Conservation (phyloP, 2,797 vertebrate genomes). For the Tragopan temminckii region DNA sequence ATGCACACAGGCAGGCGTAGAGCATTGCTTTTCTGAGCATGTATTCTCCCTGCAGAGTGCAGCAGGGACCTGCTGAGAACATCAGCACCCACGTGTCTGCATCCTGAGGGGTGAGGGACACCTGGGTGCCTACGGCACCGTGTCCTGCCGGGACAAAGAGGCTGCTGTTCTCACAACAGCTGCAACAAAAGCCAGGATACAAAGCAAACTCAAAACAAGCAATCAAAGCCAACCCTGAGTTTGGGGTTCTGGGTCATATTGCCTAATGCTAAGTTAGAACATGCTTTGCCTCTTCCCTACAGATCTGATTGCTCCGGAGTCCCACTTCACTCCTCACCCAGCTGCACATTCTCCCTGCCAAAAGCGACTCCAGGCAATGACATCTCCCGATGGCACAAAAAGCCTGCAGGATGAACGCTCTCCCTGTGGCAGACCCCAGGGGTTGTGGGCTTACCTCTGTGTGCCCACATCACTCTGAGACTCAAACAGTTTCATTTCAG, state of each 20-base stretch:
- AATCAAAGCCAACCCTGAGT: neutral
- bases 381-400: neutral
- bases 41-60: fast-evolving
- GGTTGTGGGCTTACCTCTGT: neutral
- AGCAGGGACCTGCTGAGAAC: neutral
- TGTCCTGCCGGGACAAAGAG: neutral
- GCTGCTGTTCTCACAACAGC: neutral
- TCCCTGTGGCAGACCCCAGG: neutral
- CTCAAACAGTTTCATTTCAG: neutral
- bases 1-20: fast-evolving
- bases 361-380: neutral
- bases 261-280: fast-evolving
- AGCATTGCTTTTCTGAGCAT: neutral
- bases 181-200: fast-evolving
- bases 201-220: neutral
- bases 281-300: neutral
- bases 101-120: fast-evolving
- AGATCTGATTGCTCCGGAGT: neutral
- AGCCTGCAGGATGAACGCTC: neutral
- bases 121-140: neutral
- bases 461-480: neutral
- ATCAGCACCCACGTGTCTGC: fast-evolving
- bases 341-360: neutral
- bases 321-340: neutral
- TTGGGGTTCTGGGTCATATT: fast-evolving